These are phyloP conservation scores for Plecturocebus donacophilus DNA, from an alignment of 2,113 vertebrate genomes.

Conservation along the genomic window DNA sequence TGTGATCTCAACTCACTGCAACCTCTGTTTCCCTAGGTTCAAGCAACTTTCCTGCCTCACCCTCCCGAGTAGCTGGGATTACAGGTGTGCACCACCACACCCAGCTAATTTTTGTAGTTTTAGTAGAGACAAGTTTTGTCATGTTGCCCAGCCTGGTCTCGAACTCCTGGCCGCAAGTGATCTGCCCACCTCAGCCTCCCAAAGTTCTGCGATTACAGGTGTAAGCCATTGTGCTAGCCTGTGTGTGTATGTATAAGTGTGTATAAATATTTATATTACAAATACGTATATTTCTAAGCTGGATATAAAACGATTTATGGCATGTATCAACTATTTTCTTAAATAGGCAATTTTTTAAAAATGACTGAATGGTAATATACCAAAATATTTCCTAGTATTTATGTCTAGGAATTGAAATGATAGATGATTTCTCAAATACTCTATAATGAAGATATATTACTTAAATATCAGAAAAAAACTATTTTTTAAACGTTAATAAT, in stretches of 20 bases:
- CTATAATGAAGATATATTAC: not conserved
- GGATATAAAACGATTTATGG: not conserved
- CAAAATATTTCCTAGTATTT: slow-evolving; percentile 40
- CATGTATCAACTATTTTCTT: not conserved
- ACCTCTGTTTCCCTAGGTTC: not conserved
- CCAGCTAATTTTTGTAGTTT: not conserved
- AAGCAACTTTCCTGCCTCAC: not conserved
- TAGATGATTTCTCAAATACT: not conserved
- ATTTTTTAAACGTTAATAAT: slow-evolving; percentile 10
- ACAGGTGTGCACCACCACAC: not conserved
- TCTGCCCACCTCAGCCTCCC: not conserved
- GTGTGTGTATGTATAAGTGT: too few relatives aligned
- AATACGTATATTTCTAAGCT: not conserved
- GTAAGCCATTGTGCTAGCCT: not conserved
- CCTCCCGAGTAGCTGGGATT: not conserved
- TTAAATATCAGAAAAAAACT: not conserved
- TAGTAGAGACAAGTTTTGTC: not conserved
- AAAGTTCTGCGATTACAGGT: not conserved
- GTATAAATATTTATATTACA: too few relatives aligned
- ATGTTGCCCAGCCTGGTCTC: not conserved
- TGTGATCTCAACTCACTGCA: not conserved
- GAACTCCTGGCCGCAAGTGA: not conserved
- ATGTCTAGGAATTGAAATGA: slow-evolving; percentile 3
- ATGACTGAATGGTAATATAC: not conserved
- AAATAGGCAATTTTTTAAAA: slow-evolving; percentile 10